Evolutionary conservation across 2,797 vertebrate genomes (phyloP), one percentile per base, ranked within the genome.

Genomic region (Geotrypetes seraphini): DNA sequence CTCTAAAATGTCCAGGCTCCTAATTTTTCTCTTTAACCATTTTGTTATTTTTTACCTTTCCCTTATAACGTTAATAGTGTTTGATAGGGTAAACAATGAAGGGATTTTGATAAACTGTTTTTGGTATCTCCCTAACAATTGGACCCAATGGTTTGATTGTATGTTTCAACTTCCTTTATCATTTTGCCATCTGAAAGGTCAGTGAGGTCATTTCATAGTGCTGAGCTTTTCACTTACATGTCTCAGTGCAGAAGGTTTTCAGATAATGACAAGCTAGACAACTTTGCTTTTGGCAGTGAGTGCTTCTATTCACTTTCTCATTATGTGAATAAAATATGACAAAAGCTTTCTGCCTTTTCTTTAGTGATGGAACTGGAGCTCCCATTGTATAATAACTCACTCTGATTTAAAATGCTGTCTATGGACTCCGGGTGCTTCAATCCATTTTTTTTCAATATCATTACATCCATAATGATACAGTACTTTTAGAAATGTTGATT

Each of bases 291-390:
- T 39, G 28, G 26, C 27, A 37, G 25, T 29, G 50, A 39, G n/a
- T 8, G 22, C 14, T 41, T 32, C 3, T 5, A 31, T 40, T 53
- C 8, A 19, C 18, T 17, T 33, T 16, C 5, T 7, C 18, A 12
- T 13, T 7, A 10, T 20, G 18, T 51, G 13, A 59, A 53, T 39
- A 16, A 47, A 59, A 49, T 39, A 33, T 36, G n/a, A 43, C 16
- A 62, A 44, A 11, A 12, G 20, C 3, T 46, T 11, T 33, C n/a
- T 26, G 27, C 23, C 12, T 34, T 33, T 20, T 2, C n/a, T 22
- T 11, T 5, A 20, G 50, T 53, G 39, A n/a, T n/a, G n/a, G n/a
- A n/a, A n/a, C n/a, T n/a, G n/a, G n/a, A n/a, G n/a, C n/a, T n/a
- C n/a, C n/a, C n/a, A n/a, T n/a, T n/a, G n/a, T 39, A 30, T 19